Base-by-base conservation (phyloP, 2,113 vertebrate species). In the Vulpes ferrilata region DNA sequence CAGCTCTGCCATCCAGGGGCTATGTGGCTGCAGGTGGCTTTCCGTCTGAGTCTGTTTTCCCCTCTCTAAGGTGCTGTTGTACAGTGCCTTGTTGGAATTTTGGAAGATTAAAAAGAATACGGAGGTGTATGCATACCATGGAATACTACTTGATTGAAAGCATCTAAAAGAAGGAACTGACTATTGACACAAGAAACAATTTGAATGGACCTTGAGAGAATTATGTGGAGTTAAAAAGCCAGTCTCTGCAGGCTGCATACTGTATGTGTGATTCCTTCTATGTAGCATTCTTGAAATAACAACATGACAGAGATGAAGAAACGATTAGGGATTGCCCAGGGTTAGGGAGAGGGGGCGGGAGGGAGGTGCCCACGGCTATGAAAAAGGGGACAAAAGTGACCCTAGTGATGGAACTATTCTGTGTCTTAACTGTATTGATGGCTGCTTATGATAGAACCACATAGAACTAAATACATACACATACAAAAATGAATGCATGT, bases 101-200 rank as follows among this genome's bases (percentile, higher is more conserved):
- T 60, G 64, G 27, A 80, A 87, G 83, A 89, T 80, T 57, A 83
- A 89, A 95, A 90, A 30, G 32, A 38, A 69, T 55, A 27, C 0
- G 43, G 7, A 81, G 20, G 32, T 7, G 32, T 17, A 53, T 35
- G 16, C 11, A 51, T 60, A 57, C 25, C 32, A n/a, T 0, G 7
- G 88, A 94, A 78, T 74, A 15, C 51, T 65, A 53, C 16, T 62
- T 60, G 57, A 12, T 80, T 81, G 38, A 57, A 69, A 65, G 19
- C 48, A 71, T 57, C 92, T 35, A 5, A 57, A 83, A 67, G 35
- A 83, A 67, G 32, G 19, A 67, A 64, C 25, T 10, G 16, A 83
- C 35, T 65, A 5, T 16, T 88, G 76, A 85, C 5, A n/a, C 0
- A 59, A 88, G 48, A 81, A 78, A 25, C 25, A n/a, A 60, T 12